Percentiles rank a stretch among this genome's conserved stretches.
Conservation (phyloP, 2,888 invertebrate genomes). For the Eupithecia insigniata region DNA sequence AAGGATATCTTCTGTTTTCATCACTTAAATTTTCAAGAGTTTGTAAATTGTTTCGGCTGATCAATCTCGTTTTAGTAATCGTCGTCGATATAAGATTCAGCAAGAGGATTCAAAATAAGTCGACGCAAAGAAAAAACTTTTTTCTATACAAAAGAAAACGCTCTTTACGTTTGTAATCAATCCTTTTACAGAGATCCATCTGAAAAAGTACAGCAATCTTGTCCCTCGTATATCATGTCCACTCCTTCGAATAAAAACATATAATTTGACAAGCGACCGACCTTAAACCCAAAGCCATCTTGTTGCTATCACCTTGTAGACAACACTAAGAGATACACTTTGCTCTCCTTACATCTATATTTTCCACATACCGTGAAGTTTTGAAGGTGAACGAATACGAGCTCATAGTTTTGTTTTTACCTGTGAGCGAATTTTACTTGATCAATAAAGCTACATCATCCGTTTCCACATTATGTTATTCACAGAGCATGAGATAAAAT, state of each 20-base stretch:
- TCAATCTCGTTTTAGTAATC: not conserved
- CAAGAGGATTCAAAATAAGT: not conserved
- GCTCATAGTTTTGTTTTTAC: not conserved
- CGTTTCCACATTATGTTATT: not conserved
- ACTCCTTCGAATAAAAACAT: slow-evolving; percentile 45
- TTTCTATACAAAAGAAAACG: not conserved
- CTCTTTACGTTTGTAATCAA: slow-evolving; percentile 21
- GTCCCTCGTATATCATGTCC: slow-evolving; percentile 37
- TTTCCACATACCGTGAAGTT: not conserved
- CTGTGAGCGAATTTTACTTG: not conserved
- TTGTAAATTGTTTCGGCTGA: not conserved
- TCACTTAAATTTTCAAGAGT: not conserved
- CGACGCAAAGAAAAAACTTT: not conserved
- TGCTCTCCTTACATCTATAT: slow-evolving; percentile 8
- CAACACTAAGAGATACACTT: slow-evolving; percentile 26
- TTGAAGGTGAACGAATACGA: not conserved
- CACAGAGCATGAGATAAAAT: not conserved
- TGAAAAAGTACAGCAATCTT: slow-evolving; percentile 34
- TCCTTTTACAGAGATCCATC: slow-evolving; percentile 31
- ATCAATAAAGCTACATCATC: not conserved
- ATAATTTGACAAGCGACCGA: slow-evolving; percentile 48
- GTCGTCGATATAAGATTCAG: not conserved
- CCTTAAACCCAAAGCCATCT: slow-evolving; percentile 59
- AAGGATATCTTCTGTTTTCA: not conserved
- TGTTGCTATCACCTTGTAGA: slow-evolving; percentile 60